Evolutionary conservation across 1,140 invertebrate species (phyloP).

Genomic region (Cyrtorhinus lividipennis): DNA sequence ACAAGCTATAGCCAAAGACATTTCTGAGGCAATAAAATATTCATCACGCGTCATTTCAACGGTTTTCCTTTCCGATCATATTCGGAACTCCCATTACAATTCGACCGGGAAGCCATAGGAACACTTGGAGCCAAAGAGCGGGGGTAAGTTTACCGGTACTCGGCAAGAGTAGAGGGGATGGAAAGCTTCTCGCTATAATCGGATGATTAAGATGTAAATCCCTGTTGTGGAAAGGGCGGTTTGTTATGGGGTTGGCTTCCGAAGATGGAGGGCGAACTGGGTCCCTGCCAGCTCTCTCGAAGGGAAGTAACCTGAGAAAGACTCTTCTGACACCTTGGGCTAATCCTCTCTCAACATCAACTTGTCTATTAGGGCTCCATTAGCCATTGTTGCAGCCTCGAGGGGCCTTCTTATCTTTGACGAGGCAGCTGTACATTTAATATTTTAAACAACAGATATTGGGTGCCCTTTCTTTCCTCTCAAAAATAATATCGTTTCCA

Average conservation of each 20-base stretch:
- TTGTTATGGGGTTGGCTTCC: not conserved
- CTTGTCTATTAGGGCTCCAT: conserved; percentile 8
- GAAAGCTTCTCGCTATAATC: conserved; percentile 3
- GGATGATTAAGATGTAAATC: conserved; percentile 8
- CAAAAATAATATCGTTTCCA: no score
- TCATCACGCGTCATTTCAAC: no score
- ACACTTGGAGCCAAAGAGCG: not conserved
- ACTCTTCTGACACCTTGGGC: conserved; percentile 2
- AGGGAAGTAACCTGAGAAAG: conserved; percentile 2
- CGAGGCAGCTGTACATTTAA: not conserved
- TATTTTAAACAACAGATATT: no score
- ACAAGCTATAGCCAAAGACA: no score
- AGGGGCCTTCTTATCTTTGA: not conserved
- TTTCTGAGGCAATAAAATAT: no score
- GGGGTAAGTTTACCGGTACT: no score
- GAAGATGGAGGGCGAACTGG: not conserved
- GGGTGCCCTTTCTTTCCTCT: no score
- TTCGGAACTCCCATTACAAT: no score
- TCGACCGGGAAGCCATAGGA: not conserved
- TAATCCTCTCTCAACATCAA: conserved; percentile 6
- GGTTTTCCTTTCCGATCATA: no score
- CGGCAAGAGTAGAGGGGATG: not conserved
- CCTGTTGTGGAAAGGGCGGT: not conserved
- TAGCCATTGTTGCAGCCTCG: not conserved
- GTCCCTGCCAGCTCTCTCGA: not conserved